A percentile compares a stretch with the other conserved stretches of the same genome.
Evolutionary conservation across 1,140 invertebrate genomes (phyloP).

Genomic region (Pseudomyrmex concolor): DNA sequence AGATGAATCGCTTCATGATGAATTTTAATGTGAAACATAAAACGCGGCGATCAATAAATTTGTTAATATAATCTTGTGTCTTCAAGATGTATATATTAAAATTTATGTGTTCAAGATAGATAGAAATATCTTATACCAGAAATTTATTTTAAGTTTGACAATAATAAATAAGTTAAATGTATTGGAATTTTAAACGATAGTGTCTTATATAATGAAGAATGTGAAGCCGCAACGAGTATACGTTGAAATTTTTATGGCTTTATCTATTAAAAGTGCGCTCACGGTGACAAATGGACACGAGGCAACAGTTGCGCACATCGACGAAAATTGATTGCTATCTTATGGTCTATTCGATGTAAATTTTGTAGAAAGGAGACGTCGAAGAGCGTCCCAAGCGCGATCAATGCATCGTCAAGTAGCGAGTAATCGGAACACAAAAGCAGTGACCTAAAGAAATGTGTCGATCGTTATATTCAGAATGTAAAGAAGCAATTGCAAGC

Average conservation of each 20-base stretch:
- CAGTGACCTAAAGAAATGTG: background rate
- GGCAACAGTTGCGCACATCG: background rate
- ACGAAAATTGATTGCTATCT: constrained; percentile 32
- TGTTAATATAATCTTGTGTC: background rate
- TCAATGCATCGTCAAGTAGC: background rate
- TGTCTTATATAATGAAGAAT: no score
- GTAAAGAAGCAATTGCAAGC: background rate
- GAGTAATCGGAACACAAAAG: background rate
- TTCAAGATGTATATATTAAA: no score
- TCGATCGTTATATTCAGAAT: background rate
- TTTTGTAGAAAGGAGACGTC: constrained; percentile 14
- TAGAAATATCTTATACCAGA: no score
- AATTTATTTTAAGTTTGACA: no score
- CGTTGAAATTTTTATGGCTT: constrained; percentile 9
- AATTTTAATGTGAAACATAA: background rate
- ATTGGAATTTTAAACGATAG: no score
- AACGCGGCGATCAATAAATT: constrained; percentile 11
- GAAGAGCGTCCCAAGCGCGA: background rate
- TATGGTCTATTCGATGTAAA: constrained; percentile 45
- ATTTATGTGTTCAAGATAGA: no score
- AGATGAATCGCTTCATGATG: constrained; percentile 19
- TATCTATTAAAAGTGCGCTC: background rate
- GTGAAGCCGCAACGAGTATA: background rate
- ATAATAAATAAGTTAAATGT: no score
- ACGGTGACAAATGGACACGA: constrained; percentile 4